These are phyloP conservation scores for Papilio demoleus DNA, from an alignment of 2,888 invertebrate genomes.

Conservation along the genomic window DNA sequence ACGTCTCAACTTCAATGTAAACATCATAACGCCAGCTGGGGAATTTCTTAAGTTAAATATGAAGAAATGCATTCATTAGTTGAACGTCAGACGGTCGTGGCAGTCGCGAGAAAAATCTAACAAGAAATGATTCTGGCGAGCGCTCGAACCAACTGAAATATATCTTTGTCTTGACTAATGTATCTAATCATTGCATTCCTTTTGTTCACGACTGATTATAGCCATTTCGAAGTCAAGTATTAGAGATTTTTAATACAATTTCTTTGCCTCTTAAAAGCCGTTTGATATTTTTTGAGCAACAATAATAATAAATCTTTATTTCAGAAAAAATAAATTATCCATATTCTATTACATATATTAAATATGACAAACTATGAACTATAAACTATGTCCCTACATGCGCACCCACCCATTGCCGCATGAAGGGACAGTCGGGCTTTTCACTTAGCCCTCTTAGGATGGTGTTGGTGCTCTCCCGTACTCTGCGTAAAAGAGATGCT, in stretches of 20 bases:
- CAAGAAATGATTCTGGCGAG: constrained; percentile 33
- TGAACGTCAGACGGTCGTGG: constrained; percentile 38
- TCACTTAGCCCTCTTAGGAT: too few species aligned
- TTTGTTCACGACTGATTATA: constrained; percentile 25
- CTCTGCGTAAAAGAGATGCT: too few species aligned
- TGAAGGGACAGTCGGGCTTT: too few species aligned
- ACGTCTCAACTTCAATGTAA: constrained; percentile 5
- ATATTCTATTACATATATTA: too few species aligned
- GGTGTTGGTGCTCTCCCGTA: too few species aligned
- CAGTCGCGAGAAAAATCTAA: constrained; percentile 33
- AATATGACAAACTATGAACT: too few species aligned
- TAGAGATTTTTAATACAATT: neutral
- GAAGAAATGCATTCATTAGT: constrained; percentile 40
- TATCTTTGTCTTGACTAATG: constrained; percentile 35
- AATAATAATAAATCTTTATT: too few species aligned
- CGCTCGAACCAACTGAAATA: constrained; percentile 25
- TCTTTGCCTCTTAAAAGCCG: too few species aligned
- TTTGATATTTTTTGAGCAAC: too few species aligned
- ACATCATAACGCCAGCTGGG: constrained; percentile 22
- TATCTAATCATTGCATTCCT: constrained; percentile 32
- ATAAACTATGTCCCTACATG: too few species aligned
- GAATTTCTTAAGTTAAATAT: constrained; percentile 28
- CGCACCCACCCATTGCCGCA: too few species aligned
- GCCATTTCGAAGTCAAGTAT: neutral
- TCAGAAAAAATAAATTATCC: too few species aligned